These are phyloP conservation scores for Enteromius unitaeniatus DNA, from an alignment of 2,797 vertebrate species.

Conservation along the genomic window DNA sequence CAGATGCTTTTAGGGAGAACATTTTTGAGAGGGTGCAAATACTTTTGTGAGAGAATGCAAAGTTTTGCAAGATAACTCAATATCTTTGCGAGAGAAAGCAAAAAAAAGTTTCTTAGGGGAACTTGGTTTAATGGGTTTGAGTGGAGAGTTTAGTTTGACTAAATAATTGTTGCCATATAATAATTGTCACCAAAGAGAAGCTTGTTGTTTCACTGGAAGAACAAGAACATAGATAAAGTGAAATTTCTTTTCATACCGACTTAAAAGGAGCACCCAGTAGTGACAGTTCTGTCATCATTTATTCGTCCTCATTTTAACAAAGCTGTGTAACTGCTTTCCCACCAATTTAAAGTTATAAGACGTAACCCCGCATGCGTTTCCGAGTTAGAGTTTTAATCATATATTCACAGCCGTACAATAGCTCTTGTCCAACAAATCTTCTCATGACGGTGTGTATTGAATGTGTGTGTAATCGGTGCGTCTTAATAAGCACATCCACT, in stretches of 20 bases:
- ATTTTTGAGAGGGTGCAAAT: no score
- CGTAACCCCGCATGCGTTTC: not conserved
- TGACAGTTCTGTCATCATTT: conserved; percentile 5
- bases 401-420: conserved; percentile 6
- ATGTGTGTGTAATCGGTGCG: not conserved
- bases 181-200: not conserved
- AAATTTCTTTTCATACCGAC: not conserved
- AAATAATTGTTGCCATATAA: not conserved
- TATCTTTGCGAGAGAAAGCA: no score
- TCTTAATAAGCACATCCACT: conserved; percentile 16
- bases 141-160: not conserved
- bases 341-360: not conserved
- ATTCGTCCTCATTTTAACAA: not conserved
- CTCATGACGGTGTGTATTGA: not conserved
- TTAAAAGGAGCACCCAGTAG: not conserved
- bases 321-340: not conserved
- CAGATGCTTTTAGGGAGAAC: no score
- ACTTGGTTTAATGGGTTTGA: not conserved
- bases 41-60: no score
- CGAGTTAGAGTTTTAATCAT: not conserved
- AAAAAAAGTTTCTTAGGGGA: no score
- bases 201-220: not conserved
- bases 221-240: not conserved
- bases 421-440: not conserved
- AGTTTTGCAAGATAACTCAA: no score